Percentiles rank a stretch among this genome's conserved stretches.
Conservation (phyloP, 2,113 vertebrate genomes). For the Falco punctatus region DNA sequence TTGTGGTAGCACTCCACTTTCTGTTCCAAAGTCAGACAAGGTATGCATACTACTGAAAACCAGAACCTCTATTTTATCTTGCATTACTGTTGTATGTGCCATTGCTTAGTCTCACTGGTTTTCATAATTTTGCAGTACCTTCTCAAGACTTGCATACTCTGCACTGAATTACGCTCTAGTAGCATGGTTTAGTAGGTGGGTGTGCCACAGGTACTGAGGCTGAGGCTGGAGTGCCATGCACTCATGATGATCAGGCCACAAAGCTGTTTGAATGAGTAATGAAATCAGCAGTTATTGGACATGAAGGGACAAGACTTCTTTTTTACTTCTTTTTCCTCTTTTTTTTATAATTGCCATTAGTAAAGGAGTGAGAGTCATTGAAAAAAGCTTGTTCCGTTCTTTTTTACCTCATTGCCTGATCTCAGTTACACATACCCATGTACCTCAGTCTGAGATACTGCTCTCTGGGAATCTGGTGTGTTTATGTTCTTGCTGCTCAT, state of each 20-base stretch:
- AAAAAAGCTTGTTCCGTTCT: accelerated
- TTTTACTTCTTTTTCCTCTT: not conserved
- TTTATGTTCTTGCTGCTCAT: not conserved
- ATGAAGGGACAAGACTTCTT: accelerated
- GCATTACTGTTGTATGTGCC: not conserved
- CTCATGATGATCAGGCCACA: not conserved
- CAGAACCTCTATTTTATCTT: not conserved
- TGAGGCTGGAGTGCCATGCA: not conserved
- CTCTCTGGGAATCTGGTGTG: not conserved
- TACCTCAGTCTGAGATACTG: not conserved
- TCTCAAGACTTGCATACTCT: not conserved
- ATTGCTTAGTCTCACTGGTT: not conserved
- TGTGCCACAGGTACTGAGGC: not conserved
- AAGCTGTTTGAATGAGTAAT: not conserved
- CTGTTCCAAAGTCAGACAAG: not conserved
- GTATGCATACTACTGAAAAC: not conserved
- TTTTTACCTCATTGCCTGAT: not conserved
- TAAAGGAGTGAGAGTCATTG: not conserved
- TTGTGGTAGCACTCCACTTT: not conserved
- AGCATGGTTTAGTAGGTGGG: not conserved
- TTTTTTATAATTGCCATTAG: not conserved
- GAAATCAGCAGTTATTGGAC: not conserved
- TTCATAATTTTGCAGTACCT: not conserved
- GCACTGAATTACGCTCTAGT: not conserved
- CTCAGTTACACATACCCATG: not conserved